Conservation (phyloP, 1,140 invertebrate genomes). For the Zaprionus vittiger region DNA sequence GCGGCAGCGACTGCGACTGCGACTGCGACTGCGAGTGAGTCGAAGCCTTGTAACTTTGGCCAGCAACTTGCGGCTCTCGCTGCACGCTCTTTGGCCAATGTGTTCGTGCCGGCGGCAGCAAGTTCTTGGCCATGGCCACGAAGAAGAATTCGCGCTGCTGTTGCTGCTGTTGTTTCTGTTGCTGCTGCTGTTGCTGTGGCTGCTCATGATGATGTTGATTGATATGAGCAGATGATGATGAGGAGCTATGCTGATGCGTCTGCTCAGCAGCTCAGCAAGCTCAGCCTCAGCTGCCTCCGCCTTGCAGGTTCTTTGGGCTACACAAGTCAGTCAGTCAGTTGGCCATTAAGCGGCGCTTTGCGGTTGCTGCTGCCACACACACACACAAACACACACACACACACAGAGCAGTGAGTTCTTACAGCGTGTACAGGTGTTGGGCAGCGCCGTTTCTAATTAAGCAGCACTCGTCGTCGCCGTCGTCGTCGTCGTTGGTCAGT, state of each 20-base stretch:
- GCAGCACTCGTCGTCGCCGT: slow-evolving; percentile 57
- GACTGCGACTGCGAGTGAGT: slow-evolving; percentile 30
- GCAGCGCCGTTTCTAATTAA: slow-evolving; percentile 76
- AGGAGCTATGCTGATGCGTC: slow-evolving; percentile 38
- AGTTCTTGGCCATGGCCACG: slow-evolving; percentile 77
- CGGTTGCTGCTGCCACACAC: slow-evolving; percentile 56
- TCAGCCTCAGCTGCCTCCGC: slow-evolving; percentile 14
- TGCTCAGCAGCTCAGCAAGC: slow-evolving; percentile 14
- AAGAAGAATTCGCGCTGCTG: slow-evolving; percentile 64
- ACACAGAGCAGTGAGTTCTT: slow-evolving; percentile 16
- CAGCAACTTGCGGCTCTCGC: slow-evolving; percentile 58
- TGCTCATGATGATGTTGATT: slow-evolving; percentile 48
- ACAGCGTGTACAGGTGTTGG: slow-evolving; percentile 64
- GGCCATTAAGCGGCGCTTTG: slow-evolving; percentile 79
- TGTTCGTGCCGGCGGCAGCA: slow-evolving; percentile 53
- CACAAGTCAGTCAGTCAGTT: slow-evolving; percentile 74
- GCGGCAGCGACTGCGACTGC: slow-evolving; percentile 17
- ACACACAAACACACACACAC: background rate
- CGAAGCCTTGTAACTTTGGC: slow-evolving; percentile 70
- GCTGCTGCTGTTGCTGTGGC: slow-evolving; percentile 16
- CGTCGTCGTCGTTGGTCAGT: slow-evolving; percentile 14
- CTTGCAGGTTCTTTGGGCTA: slow-evolving; percentile 33
- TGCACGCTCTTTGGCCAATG: slow-evolving; percentile 67
- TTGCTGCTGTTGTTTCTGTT: slow-evolving; percentile 17
- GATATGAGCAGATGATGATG: slow-evolving; percentile 51